Percentiles rank a stretch among this genome's conserved stretches.
phyloP scores from a whole-genome alignment of 2,113 vertebrate species.

The Oriolus oriolus region DNA sequence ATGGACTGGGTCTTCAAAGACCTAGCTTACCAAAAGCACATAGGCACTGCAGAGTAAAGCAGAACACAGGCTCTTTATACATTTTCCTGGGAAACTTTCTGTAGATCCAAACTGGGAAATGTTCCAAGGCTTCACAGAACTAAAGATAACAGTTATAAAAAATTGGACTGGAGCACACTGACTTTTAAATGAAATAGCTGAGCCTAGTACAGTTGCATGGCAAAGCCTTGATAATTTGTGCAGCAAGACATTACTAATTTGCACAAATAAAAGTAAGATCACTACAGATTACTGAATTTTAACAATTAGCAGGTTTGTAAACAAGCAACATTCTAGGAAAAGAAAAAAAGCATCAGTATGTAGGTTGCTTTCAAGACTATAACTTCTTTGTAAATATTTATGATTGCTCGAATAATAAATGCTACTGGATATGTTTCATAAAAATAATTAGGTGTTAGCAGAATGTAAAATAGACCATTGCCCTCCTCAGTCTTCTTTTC shows the following conservation, averaged over 20 bases:
- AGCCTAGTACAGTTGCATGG: not conserved
- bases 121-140: conserved; percentile 66
- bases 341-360: not conserved
- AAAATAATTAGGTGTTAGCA: not conserved
- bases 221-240: conserved; percentile 5
- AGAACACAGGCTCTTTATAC: conserved; percentile 68
- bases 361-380: not conserved
- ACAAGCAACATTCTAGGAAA: not conserved
- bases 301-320: conserved; percentile 23
- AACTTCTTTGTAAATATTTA: conserved; percentile 31
- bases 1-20: conserved; percentile 48
- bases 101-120: conserved; percentile 70
- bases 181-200: conserved; percentile 41
- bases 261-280: not conserved
- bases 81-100: conserved; percentile 71
- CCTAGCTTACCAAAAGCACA: conserved; percentile 31
- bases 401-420: not conserved
- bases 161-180: conserved; percentile 32
- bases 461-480: not conserved
- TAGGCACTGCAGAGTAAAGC: conserved; percentile 34
- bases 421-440: not conserved
- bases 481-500: not conserved
- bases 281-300: not conserved
- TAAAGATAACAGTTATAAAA: conserved; percentile 67
- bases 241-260: conserved; percentile 16